phyloP scores from a whole-genome alignment of 2,113 vertebrate species.

The Caranx melampygus region DNA sequence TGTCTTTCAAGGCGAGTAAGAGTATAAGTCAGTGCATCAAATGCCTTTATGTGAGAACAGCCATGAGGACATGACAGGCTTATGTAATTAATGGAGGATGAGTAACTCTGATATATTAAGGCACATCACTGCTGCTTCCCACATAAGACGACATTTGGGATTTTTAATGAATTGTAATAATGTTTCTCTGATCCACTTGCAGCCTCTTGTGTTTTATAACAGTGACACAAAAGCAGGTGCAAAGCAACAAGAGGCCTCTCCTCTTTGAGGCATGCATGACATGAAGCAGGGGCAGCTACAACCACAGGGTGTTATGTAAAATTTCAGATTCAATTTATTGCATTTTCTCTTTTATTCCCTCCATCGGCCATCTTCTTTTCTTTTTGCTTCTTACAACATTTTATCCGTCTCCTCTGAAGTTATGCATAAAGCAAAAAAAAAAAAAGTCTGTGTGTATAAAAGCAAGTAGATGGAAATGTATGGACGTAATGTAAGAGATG shows the following conservation, averaged over 20 bases:
- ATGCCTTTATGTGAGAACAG: slow-evolving; percentile 6
- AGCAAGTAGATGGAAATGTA: background rate
- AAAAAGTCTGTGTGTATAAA: background rate
- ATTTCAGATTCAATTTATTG: background rate
- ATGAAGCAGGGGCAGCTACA: background rate
- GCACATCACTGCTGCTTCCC: background rate
- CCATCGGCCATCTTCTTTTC: too few species aligned
- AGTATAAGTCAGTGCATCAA: slow-evolving; percentile 10
- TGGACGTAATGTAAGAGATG: background rate
- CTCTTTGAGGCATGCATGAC: too few species aligned
- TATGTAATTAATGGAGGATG: slow-evolving; percentile 13
- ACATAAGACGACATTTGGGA: slow-evolving; percentile 2
- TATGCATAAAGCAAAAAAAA: background rate
- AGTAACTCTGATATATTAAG: slow-evolving; percentile 7
- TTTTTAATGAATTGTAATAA: slow-evolving; percentile 1
- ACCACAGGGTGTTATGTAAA: background rate
- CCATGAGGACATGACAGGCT: slow-evolving; percentile 7
- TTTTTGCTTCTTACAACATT: background rate
- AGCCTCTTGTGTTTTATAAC: background rate
- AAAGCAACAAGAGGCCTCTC: too few species aligned
- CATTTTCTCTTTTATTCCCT: background rate
- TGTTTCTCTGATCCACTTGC: slow-evolving; percentile 1
- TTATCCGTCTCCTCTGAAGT: background rate
- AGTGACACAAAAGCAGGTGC: background rate
- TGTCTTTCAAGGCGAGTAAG: background rate